Evolutionary conservation across 2,888 invertebrate species (phyloP), one percentile per base, ranked within the genome.

Genomic region (Leptopterna dolabrata): DNA sequence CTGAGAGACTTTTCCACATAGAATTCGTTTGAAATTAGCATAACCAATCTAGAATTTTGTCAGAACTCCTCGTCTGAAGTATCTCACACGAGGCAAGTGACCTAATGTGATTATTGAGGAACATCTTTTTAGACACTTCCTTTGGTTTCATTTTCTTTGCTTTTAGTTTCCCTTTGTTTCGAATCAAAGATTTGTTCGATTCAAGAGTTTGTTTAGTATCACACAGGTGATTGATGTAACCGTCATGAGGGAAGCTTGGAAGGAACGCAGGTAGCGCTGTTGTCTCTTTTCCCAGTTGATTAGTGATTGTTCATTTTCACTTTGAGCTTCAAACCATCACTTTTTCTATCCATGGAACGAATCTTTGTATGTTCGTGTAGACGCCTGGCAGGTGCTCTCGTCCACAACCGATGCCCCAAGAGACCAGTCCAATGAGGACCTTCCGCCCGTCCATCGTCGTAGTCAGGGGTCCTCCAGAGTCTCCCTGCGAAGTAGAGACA

Each of bases 391-490:
- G 92, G 90, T 97, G 97, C 90, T 97, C 97, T 0, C 97, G 93
- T 0, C 97, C 97, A 90, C 97, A 97, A 87, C 97, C 97, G 90
- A 97, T 97, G 88, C 97, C 97, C 97, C 97, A 97, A 0, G 97
- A 97, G 0, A 96, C 97, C 0, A 97, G 93, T 0, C 97, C 97
- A 51, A 97, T 96, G 27, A 97, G 93, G 47, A 97, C 97, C 92
- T 96, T 96, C 76, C 97, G 94, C 4, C 97, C 97, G 88, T 97
- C 97, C 86, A 97, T 93, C 36, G 96, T 94, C 91, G 96, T 94
- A 0, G 97, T 97, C n/a, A 97, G 92, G 0, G 97, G 97, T 11
- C 97, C 97, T 30, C 97, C 97, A 0, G 97, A 97, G 89, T 94
- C 94, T 0, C 93, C 93, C 93, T 93, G 90, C 11, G 76, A 87